These are phyloP conservation scores for Chaenogobius annularis DNA, from an alignment of 2,113 vertebrate species.

Conservation along the genomic window DNA sequence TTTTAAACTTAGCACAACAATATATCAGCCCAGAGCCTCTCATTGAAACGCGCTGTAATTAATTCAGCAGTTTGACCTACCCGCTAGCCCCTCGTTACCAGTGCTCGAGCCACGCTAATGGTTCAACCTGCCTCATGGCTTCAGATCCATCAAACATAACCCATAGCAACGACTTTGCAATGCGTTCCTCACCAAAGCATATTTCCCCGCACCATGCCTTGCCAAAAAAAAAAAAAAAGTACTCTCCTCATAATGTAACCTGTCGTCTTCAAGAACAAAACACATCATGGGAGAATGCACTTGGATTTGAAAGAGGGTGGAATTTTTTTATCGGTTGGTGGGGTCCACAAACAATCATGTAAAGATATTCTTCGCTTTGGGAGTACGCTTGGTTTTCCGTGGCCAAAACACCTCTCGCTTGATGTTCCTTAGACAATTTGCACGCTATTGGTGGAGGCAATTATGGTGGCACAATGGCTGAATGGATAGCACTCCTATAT, in stretches of 20 bases:
- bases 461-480: no score
- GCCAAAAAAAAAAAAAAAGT: constrained; percentile 6
- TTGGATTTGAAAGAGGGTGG: constrained; percentile 54
- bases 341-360: constrained; percentile 43
- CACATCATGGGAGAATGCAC: constrained; percentile 72
- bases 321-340: constrained; percentile 57
- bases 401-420: constrained; percentile 63
- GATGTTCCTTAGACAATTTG: constrained; percentile 55
- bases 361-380: neutral
- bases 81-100: constrained; percentile 60
- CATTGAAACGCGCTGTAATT: constrained; percentile 69
- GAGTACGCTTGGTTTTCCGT: constrained; percentile 55
- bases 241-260: constrained; percentile 33
- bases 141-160: constrained; percentile 39
- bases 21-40: constrained; percentile 63
- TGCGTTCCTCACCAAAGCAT: constrained; percentile 26
- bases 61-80: constrained; percentile 78
- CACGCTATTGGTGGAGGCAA: neutral
- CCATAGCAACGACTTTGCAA: constrained; percentile 51
- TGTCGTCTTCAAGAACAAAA: constrained; percentile 44
- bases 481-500: no score
- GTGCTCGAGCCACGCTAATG: constrained; percentile 42
- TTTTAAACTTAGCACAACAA: constrained; percentile 80
- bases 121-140: constrained; percentile 59
- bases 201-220: constrained; percentile 10